A percentile compares a stretch with the other conserved stretches of the same genome.
Evolutionary conservation across 2,888 invertebrate species (phyloP).

Genomic region (Lacanobia oleracea): DNA sequence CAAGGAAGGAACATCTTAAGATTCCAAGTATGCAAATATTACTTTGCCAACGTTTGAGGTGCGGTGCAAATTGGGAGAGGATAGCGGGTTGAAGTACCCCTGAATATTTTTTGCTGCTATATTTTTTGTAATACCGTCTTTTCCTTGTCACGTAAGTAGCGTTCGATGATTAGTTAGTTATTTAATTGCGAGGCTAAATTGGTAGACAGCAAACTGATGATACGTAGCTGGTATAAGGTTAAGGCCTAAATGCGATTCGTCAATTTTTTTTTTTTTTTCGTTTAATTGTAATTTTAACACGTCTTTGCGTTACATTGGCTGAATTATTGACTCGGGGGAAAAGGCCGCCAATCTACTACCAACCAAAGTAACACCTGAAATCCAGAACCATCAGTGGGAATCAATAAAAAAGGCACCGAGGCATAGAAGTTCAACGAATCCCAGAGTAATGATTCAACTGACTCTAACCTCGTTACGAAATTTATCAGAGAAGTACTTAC

Average conservation of each 20-base stretch:
- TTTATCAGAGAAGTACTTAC: background rate
- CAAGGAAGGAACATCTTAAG: slow-evolving; percentile 65
- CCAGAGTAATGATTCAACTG: too few relatives aligned
- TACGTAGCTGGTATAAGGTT: too few relatives aligned
- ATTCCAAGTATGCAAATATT: slow-evolving; percentile 68
- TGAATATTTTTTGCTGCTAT: too few relatives aligned
- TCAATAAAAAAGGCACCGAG: background rate
- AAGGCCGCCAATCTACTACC: background rate
- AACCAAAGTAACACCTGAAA: background rate
- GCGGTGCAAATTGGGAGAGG: slow-evolving; percentile 30
- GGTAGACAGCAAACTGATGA: too few relatives aligned
- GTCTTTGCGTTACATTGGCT: background rate
- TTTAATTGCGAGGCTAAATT: too few relatives aligned
- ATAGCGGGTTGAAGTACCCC: background rate
- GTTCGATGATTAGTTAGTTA: too few relatives aligned
- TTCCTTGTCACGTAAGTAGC: too few relatives aligned
- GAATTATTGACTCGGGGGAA: background rate
- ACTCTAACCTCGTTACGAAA: background rate
- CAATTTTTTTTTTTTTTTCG: too few relatives aligned
- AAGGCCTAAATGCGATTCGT: too few relatives aligned
- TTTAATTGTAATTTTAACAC: too few relatives aligned
- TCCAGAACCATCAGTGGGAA: background rate
- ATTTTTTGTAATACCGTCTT: too few relatives aligned
- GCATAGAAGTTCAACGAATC: background rate
- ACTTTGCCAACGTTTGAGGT: slow-evolving; percentile 61